These are phyloP conservation scores for Chaetodon trifasciatus DNA, from an alignment of 2,797 vertebrate species.

Conservation along the genomic window DNA sequence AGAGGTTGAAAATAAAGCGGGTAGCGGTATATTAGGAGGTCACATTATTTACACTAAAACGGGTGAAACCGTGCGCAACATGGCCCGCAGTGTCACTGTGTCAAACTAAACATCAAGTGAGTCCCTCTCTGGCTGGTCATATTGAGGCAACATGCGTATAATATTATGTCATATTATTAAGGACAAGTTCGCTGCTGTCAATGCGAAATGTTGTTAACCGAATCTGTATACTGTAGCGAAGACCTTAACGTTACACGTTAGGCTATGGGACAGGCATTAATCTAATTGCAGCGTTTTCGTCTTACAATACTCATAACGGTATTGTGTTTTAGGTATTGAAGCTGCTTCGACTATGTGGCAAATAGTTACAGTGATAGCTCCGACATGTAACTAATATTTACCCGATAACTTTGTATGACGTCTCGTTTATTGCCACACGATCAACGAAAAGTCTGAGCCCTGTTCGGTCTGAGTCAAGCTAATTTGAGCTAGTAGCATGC, in stretches of 20 bases:
- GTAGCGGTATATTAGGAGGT: constrained; percentile 34
- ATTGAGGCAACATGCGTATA: constrained; percentile 4
- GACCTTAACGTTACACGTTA: constrained; percentile 25
- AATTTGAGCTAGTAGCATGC: constrained; percentile 84
- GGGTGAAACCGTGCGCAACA: constrained; percentile 69
- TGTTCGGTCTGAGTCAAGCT: constrained; percentile 72
- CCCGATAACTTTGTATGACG: constrained; percentile 37
- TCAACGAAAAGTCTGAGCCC: constrained; percentile 54
- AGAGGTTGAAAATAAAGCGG: constrained; percentile 49
- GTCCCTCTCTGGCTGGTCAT: constrained; percentile 12
- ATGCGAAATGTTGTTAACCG: constrained; percentile 43
- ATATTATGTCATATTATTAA: constrained; percentile 7
- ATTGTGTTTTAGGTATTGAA: not conserved
- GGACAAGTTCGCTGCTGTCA: constrained; percentile 28
- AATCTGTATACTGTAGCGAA: constrained; percentile 22
- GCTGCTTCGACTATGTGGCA: not conserved
- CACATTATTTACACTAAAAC: constrained; percentile 57
- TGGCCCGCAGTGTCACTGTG: constrained; percentile 72
- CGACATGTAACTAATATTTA: not conserved
- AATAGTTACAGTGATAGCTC: fast-evolving
- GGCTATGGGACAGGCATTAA: constrained; percentile 38
- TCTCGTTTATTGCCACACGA: constrained; percentile 37
- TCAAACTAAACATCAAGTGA: constrained; percentile 58
- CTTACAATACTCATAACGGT: not conserved
- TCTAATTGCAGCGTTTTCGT: constrained; percentile 53